A percentile compares a stretch with the other conserved stretches of the same genome.
Evolutionary conservation across 92 coral and sea anemone genomes (phyloP).

Genomic region (Parazoanthus atlanticus): DNA sequence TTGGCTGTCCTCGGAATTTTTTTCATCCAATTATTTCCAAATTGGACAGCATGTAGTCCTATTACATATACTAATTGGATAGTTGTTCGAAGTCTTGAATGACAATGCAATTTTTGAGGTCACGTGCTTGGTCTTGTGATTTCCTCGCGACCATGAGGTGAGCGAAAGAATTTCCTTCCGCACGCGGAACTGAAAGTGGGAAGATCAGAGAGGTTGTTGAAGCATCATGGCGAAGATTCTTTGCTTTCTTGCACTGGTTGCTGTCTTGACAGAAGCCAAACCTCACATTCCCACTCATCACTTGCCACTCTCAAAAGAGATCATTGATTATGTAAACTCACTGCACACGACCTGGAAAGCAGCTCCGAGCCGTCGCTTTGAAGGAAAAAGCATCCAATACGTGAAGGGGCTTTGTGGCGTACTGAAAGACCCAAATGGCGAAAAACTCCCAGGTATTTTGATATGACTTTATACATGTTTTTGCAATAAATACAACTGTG

Average conservation of each 20-base stretch:
- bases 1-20: too few species aligned
- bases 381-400: constrained; percentile 53
- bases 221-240: constrained; percentile 5
- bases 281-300: constrained; percentile 49
- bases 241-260: constrained; percentile 21
- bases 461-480: background rate
- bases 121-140: constrained; percentile 28
- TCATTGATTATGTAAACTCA: constrained; percentile 57
- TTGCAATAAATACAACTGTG: background rate
- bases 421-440: constrained; percentile 38
- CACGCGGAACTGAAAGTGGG: too few species aligned
- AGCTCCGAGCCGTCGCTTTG: constrained; percentile 48
- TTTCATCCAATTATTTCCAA: too few species aligned
- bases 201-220: accelerated
- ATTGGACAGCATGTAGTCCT: too few species aligned
- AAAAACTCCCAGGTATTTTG: constrained; percentile 26
- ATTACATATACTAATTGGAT: too few species aligned
- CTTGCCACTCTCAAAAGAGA: constrained; percentile 55
- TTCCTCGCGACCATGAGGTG: background rate
- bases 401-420: constrained; percentile 59
- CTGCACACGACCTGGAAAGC: constrained; percentile 64
- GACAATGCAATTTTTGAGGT: background rate
- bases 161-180: background rate
- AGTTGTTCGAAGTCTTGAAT: background rate
- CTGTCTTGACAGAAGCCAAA: constrained; percentile 40